These are phyloP conservation scores for Leptocoma aspasia DNA, from an alignment of 2,113 vertebrate species.

Conservation along the genomic window DNA sequence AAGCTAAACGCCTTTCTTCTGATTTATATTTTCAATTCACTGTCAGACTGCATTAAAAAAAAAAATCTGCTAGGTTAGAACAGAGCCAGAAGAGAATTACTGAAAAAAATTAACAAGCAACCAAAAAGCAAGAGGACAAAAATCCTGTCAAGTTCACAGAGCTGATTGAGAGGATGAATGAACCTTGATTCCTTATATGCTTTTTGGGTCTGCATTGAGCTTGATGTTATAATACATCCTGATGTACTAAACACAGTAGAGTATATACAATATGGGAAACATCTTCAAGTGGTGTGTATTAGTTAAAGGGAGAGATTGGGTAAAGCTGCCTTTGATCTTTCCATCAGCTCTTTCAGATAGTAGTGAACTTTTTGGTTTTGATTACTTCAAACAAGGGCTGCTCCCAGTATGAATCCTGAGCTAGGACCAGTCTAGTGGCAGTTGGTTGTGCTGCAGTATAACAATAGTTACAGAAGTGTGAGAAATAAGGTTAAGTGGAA, in stretches of 20 bases:
- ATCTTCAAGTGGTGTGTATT: too few relatives aligned
- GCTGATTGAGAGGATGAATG: not conserved
- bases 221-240: not conserved
- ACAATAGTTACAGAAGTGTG: not conserved
- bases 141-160: not conserved
- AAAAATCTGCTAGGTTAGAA: not conserved
- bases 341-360: not conserved
- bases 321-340: not conserved
- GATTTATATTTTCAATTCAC: constrained; percentile 9
- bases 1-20: not conserved
- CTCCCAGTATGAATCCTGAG: not conserved
- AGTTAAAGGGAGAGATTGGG: not conserved
- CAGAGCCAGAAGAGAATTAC: not conserved
- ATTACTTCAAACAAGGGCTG: not conserved
- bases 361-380: not conserved
- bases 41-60: not conserved
- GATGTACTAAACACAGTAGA: not conserved
- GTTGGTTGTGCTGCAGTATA: not conserved
- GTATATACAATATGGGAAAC: not conserved
- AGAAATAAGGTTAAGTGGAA: not conserved
- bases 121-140: not conserved
- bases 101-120: not conserved
- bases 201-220: not conserved
- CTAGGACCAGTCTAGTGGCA: not conserved
- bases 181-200: not conserved